These are phyloP conservation scores for Aquatica leii DNA, from an alignment of 2,888 invertebrate genomes.

Conservation along the genomic window DNA sequence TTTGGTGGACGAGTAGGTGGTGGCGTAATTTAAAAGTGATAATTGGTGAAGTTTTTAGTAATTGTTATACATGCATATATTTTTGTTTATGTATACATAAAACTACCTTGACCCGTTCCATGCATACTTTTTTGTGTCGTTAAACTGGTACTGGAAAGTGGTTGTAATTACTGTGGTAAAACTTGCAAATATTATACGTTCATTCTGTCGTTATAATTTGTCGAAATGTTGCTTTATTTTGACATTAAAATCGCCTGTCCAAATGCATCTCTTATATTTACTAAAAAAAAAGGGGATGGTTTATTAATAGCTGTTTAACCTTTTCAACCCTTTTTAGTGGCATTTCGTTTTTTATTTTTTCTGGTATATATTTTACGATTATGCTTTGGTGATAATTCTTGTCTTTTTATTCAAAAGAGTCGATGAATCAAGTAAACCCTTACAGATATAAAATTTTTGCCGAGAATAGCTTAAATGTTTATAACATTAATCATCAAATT, in stretches of 20 bases:
- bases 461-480: too few species aligned
- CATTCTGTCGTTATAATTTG: not conserved
- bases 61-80: slow-evolving; percentile 4
- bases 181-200: slow-evolving; percentile 16
- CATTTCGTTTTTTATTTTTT: not conserved
- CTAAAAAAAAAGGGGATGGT: too few species aligned
- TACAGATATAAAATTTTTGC: too few species aligned
- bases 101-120: slow-evolving; percentile 19
- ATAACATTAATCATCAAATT: too few species aligned
- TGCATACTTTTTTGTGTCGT: slow-evolving; percentile 11
- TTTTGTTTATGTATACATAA: slow-evolving; percentile 11
- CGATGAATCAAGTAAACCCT: too few species aligned
- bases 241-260: too few species aligned
- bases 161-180: slow-evolving; percentile 15
- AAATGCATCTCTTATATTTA: too few species aligned
- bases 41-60: slow-evolving; percentile 18
- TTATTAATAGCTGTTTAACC: slow-evolving; percentile 14
- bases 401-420: too few species aligned
- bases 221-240: not conserved
- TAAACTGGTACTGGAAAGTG: not conserved
- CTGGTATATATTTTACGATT: too few species aligned
- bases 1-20: slow-evolving; percentile 37
- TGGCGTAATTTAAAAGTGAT: slow-evolving; percentile 19
- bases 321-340: slow-evolving; percentile 1
- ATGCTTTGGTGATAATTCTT: too few species aligned